Evolutionary conservation across 2,797 vertebrate species (phyloP).

Genomic region (Fistularia commersonii): DNA sequence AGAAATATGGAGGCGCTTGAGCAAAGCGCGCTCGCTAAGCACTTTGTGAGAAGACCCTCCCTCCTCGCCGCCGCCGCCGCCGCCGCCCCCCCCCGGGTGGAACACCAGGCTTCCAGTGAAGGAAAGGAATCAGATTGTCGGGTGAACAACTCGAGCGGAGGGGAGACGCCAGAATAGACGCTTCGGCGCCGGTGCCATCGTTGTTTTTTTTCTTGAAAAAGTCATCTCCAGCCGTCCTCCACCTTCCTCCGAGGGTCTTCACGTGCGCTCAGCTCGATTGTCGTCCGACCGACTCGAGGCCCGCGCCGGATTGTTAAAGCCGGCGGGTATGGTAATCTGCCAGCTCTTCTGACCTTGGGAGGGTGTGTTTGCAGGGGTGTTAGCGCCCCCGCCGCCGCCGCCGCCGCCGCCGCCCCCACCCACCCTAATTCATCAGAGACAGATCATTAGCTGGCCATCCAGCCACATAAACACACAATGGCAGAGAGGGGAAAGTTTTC

Average conservation of each 20-base stretch:
- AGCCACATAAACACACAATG: conserved; percentile 71
- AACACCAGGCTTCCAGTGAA: conserved; percentile 58
- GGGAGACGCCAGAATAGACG: conserved; percentile 56
- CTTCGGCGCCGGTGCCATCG: too few relatives aligned
- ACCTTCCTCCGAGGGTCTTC: conserved; percentile 54
- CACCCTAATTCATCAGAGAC: conserved; percentile 80
- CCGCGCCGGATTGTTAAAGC: conserved; percentile 61
- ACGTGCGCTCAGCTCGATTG: conserved; percentile 52
- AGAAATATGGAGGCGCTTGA: conserved; percentile 58
- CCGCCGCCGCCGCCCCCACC: too few relatives aligned
- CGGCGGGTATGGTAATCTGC: conserved; percentile 72
- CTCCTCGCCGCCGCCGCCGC: too few relatives aligned
- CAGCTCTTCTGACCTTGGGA: conserved; percentile 73
- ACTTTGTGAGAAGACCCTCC: conserved; percentile 50
- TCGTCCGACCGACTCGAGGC: conserved; percentile 58
- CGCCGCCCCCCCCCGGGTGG: too few relatives aligned
- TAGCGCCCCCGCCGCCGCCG: too few relatives aligned
- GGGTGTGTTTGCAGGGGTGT: conserved; percentile 69
- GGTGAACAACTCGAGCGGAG: conserved; percentile 37
- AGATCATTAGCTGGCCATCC: conserved; percentile 78
- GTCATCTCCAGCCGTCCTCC: conserved; percentile 46
- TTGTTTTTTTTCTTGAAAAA: too few relatives aligned
- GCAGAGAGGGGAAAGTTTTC: conserved; percentile 62
- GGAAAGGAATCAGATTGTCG: conserved; percentile 51
- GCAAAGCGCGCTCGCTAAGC: conserved; percentile 44